A percentile compares a stretch with the other conserved stretches of the same genome.
Evolutionary conservation across 1,140 invertebrate genomes (phyloP).

Genomic region (Batillaria attramentaria): DNA sequence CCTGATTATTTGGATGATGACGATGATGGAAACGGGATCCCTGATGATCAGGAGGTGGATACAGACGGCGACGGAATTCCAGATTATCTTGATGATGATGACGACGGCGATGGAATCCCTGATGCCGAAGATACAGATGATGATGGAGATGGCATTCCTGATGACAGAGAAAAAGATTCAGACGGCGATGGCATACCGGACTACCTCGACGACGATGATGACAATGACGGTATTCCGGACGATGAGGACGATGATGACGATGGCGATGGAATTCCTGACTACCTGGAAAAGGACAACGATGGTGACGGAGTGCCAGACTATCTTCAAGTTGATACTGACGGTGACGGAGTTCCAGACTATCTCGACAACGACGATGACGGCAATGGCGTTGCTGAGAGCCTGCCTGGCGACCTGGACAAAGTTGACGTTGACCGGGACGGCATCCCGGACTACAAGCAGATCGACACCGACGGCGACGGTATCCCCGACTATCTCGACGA

Average conservation of each 20-base stretch:
- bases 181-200: constrained; percentile 66
- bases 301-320: constrained; percentile 64
- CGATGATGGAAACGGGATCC: constrained; percentile 60
- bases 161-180: constrained; percentile 50
- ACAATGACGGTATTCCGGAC: constrained; percentile 56
- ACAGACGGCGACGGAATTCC: constrained; percentile 58
- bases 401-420: too few relatives aligned
- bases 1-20: constrained; percentile 58
- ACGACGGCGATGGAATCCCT: constrained; percentile 54
- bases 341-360: constrained; percentile 65
- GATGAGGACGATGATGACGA: constrained; percentile 53
- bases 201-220: constrained; percentile 53
- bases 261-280: constrained; percentile 61
- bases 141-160: constrained; percentile 65
- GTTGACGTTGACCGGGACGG: constrained; percentile 60
- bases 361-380: constrained; percentile 59
- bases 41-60: constrained; percentile 59
- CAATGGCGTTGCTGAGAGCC: constrained; percentile 63
- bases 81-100: constrained; percentile 55
- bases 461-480: constrained; percentile 59
- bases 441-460: constrained; percentile 60
- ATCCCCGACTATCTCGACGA: constrained; percentile 62
- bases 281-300: constrained; percentile 57
- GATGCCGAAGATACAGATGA: constrained; percentile 55
- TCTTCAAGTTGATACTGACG: constrained; percentile 59